Evolutionary conservation across 2,888 invertebrate genomes (phyloP).

Genomic region (Chelonus formosanus): DNA sequence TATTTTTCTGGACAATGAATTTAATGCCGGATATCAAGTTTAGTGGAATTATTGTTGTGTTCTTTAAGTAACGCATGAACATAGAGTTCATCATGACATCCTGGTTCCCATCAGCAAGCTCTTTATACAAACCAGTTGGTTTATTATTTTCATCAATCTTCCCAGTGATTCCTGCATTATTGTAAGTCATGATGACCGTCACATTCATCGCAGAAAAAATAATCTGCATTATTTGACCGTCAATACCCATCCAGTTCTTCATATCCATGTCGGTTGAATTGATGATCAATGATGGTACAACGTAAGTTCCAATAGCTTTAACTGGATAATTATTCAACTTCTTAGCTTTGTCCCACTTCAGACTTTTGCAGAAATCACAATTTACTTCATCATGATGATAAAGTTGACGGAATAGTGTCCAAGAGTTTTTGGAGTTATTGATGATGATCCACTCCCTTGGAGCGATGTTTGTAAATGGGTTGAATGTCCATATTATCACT

Average conservation of each 20-base stretch:
- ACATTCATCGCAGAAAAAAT: conserved; percentile 3
- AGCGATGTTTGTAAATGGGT: conserved; percentile 4
- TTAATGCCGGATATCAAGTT: not conserved
- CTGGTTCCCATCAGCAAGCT: not conserved
- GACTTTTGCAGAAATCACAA: not conserved
- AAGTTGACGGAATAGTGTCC: not conserved
- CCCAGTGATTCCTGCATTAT: not conserved
- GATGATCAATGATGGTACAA: not conserved
- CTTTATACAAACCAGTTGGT: not conserved
- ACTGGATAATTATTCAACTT: conserved; percentile 6
- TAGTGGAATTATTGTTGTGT: not conserved
- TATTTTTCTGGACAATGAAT: not conserved
- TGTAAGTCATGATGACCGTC: not conserved
- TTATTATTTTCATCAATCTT: not conserved
- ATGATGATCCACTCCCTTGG: not conserved
- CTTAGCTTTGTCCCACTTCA: conserved; percentile 5
- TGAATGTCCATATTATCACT: conserved; percentile 3
- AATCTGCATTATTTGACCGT: not conserved
- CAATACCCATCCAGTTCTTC: not conserved
- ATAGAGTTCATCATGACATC: conserved; percentile 4
- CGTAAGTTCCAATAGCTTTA: not conserved
- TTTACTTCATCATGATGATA: not conserved
- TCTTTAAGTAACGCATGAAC: not conserved
- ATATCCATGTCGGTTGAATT: not conserved
- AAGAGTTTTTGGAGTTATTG: not conserved